These are phyloP conservation scores for Artemia franciscana DNA, from an alignment of 1,140 invertebrate genomes.

Conservation along the genomic window DNA sequence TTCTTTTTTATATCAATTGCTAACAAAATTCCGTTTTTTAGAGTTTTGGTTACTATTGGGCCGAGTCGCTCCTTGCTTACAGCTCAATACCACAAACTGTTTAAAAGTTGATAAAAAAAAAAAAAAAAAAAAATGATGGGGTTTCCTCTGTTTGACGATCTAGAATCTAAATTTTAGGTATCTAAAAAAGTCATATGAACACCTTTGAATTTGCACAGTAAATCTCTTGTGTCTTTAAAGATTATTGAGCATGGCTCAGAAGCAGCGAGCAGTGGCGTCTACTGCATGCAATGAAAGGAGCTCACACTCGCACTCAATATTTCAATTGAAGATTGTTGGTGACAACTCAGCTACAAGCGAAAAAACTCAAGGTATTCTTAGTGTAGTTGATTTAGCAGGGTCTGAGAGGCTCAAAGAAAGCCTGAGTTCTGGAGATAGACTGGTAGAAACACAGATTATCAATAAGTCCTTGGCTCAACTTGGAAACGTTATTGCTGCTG, in stretches of 20 bases:
- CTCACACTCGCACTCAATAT: slow-evolving; percentile 62
- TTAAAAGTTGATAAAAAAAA: no score
- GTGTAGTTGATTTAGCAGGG: slow-evolving; percentile 78
- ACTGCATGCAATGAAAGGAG: slow-evolving; percentile 27
- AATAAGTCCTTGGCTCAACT: slow-evolving; percentile 66
- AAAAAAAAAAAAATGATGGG: no score
- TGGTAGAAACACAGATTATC: slow-evolving; percentile 69
- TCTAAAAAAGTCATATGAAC: no score
- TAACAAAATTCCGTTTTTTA: no score
- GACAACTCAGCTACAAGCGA: slow-evolving; percentile 20
- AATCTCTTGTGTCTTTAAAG: no score
- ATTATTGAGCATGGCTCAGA: slow-evolving; percentile 39
- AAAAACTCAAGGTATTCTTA: slow-evolving; percentile 26
- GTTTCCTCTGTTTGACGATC: no score
- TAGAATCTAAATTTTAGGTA: no score
- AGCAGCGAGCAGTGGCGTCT: slow-evolving; percentile 38
- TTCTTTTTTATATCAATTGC: no score
- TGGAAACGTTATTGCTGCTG: slow-evolving; percentile 62
- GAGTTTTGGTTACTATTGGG: no score
- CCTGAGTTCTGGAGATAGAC: slow-evolving; percentile 36
- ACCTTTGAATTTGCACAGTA: no score
- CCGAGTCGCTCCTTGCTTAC: no score
- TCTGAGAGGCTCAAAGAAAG: slow-evolving; percentile 66
- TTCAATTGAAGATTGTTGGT: slow-evolving; percentile 23
- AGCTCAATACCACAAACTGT: no score